phyloP scores from a whole-genome alignment of 92 coral and sea anemone species.

The Meandrina meandrites region DNA sequence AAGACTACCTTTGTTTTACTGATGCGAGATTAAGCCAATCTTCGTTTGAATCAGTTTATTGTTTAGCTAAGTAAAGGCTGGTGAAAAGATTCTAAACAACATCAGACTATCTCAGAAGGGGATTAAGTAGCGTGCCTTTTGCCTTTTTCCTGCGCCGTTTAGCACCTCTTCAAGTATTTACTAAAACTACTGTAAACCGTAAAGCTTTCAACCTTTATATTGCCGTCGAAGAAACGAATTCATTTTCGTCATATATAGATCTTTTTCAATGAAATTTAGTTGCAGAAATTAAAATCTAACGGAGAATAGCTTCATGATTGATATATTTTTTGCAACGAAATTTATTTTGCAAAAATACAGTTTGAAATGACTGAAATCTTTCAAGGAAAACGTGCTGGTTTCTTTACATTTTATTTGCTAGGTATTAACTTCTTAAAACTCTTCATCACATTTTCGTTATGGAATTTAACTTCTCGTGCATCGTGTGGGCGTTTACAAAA shows the following conservation, averaged over 20 bases:
- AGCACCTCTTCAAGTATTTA: background rate
- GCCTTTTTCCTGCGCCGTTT: background rate
- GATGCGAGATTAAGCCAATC: conserved; percentile 40
- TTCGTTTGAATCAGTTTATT: conserved; percentile 27
- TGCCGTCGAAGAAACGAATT: background rate
- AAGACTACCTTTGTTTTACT: conserved; percentile 28
- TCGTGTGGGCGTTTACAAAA: conserved; percentile 32
- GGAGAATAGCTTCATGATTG: background rate
- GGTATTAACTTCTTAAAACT: background rate
- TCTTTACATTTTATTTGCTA: background rate
- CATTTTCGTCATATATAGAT: background rate
- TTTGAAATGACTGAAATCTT: background rate
- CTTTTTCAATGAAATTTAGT: background rate
- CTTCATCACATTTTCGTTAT: background rate
- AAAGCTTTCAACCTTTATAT: background rate
- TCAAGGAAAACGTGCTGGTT: background rate
- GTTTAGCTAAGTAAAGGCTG: conserved; percentile 28
- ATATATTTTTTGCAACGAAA: background rate
- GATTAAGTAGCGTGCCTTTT: background rate
- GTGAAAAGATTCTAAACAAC: conserved; percentile 13
- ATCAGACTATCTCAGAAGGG: background rate
- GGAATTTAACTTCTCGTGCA: conserved; percentile 17
- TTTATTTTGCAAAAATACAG: background rate
- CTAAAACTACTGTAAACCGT: background rate
- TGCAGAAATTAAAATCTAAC: background rate